phyloP scores from a whole-genome alignment of 2,797 vertebrate genomes.

The Onychomys arenicola region DNA sequence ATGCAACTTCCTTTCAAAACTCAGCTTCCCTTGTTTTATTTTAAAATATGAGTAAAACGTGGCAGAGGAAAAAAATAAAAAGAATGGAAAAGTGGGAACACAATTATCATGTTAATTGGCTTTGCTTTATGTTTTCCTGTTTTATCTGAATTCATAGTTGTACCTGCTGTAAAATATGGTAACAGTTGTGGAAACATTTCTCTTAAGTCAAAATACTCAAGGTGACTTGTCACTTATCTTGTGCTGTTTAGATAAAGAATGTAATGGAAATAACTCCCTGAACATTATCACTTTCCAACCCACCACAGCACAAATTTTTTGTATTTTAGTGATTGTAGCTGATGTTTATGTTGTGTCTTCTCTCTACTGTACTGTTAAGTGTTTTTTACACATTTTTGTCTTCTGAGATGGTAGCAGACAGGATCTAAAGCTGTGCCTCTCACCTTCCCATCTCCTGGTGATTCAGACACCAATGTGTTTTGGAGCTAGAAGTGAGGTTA shows the following conservation, averaged over 20 bases:
- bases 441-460: not conserved
- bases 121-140: constrained; percentile 13
- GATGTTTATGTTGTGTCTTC: constrained; percentile 45
- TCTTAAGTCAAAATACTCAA: constrained; percentile 12
- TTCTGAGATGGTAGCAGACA: constrained; percentile 13
- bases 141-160: constrained; percentile 40
- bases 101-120: not conserved
- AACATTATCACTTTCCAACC: not conserved
- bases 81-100: not conserved
- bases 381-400: not conserved
- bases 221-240: constrained; percentile 12
- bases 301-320: not conserved
- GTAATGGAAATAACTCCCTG: not conserved
- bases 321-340: constrained; percentile 22
- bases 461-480: not conserved
- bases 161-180: constrained; percentile 47
- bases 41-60: constrained; percentile 27
- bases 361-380: not conserved
- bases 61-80: not conserved
- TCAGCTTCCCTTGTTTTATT: not conserved
- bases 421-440: not conserved
- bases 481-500: not conserved
- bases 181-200: constrained; percentile 33
- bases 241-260: constrained; percentile 29
- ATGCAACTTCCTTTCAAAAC: not conserved